Evolutionary conservation across 2,113 vertebrate species (phyloP).

Genomic region (Naja naja): DNA sequence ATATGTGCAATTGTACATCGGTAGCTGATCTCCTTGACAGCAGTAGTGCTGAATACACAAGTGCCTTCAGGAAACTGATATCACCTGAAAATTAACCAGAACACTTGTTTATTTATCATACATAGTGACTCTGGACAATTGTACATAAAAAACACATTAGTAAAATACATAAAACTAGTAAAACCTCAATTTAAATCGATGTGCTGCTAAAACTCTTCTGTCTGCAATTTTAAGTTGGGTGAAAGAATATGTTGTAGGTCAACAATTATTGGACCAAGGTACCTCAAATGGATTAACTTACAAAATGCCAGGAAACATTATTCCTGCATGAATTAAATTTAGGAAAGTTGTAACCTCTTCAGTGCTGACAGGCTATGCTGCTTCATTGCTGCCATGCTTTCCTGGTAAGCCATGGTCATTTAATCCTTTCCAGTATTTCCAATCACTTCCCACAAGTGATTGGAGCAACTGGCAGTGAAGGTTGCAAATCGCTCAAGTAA

Average conservation of each 20-base stretch:
- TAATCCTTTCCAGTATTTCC: background rate
- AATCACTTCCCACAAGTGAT: background rate
- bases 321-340: background rate
- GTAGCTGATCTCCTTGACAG: background rate
- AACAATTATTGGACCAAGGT: background rate
- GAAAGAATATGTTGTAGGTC: background rate
- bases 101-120: background rate
- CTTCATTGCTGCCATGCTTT: background rate
- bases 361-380: too few relatives aligned
- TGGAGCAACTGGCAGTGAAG: background rate
- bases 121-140: background rate
- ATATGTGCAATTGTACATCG: background rate
- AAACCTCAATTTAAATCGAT: background rate
- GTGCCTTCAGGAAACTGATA: background rate
- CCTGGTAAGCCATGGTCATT: background rate
- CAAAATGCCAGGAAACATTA: background rate
- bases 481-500: background rate
- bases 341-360: background rate
- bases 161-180: background rate
- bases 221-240: too few relatives aligned
- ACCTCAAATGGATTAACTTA: background rate
- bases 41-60: background rate
- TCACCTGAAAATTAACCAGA: background rate
- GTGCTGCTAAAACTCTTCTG: background rate
- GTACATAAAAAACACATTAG: background rate